These are phyloP conservation scores for Rhizomys pruinosus DNA, from an alignment of 2,113 vertebrate species.

Conservation along the genomic window DNA sequence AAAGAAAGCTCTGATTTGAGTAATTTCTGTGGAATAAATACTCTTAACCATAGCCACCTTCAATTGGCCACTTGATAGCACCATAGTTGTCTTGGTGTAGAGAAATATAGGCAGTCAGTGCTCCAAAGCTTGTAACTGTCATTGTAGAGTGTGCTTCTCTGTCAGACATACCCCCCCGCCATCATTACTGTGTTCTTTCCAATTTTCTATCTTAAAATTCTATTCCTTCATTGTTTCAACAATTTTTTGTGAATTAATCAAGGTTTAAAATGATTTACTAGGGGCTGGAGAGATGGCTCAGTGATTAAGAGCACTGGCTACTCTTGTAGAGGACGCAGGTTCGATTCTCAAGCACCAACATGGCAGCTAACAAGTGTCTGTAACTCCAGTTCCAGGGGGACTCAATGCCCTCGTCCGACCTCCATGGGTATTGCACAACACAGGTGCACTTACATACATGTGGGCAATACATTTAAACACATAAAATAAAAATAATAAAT, in stretches of 20 bases:
- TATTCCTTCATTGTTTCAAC: neutral
- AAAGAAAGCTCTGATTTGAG: neutral
- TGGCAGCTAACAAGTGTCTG: too few species aligned
- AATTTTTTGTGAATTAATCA: neutral
- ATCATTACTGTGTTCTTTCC: neutral
- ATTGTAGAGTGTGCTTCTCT: neutral
- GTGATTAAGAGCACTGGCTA: too few species aligned
- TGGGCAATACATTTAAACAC: too few species aligned
- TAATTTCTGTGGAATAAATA: neutral
- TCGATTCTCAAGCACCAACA: too few species aligned
- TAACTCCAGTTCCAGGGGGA: too few species aligned
- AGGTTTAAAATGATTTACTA: conserved; percentile 2
- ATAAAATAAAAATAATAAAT: too few species aligned
- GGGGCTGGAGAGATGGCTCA: neutral
- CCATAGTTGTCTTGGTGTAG: neutral
- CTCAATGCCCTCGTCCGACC: too few species aligned
- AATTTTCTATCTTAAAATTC: neutral
- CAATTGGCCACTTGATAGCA: neutral
- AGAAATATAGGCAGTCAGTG: neutral
- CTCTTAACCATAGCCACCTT: neutral
- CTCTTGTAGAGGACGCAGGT: too few species aligned
- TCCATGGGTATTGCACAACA: too few species aligned
- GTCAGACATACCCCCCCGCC: neutral
- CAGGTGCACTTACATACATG: too few species aligned
- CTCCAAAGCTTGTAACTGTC: too few species aligned